These are phyloP conservation scores for Epinephelus coioides DNA, from an alignment of 2,797 vertebrate genomes.

Conservation along the genomic window DNA sequence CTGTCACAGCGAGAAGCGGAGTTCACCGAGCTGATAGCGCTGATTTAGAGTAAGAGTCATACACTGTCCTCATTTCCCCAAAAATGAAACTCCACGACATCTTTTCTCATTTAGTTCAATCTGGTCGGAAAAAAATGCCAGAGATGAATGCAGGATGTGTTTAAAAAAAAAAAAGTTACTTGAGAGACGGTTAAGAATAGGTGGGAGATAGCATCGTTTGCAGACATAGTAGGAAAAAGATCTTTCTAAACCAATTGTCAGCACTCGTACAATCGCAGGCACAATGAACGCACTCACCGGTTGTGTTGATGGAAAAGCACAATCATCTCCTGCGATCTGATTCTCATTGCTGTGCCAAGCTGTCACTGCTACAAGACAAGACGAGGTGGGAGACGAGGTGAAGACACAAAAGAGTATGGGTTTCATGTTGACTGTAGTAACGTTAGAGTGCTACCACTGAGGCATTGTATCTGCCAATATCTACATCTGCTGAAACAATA, in stretches of 20 bases:
- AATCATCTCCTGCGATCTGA: constrained; percentile 66
- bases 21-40: constrained; percentile 66
- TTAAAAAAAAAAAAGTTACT: constrained; percentile 52
- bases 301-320: constrained; percentile 61
- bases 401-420: constrained; percentile 30
- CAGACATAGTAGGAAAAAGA: constrained; percentile 61
- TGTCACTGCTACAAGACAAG: constrained; percentile 43
- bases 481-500: constrained; percentile 10
- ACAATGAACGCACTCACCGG: constrained; percentile 63
- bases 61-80: constrained; percentile 63
- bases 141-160: constrained; percentile 64
- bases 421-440: constrained; percentile 40
- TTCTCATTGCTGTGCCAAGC: constrained; percentile 44
- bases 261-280: constrained; percentile 46
- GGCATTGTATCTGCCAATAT: constrained; percentile 2
- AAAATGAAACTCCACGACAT: constrained; percentile 62
- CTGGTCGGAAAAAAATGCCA: constrained; percentile 51
- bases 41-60: constrained; percentile 67
- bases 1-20: constrained; percentile 67
- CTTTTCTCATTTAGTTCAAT: constrained; percentile 71
- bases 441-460: constrained; percentile 14
- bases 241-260: constrained; percentile 75
- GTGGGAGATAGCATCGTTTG: constrained; percentile 64
- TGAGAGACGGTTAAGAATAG: constrained; percentile 54
- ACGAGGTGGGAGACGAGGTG: constrained; percentile 15